These are phyloP conservation scores for Ciconia maguari DNA, from an alignment of 2,113 vertebrate genomes.

Conservation along the genomic window DNA sequence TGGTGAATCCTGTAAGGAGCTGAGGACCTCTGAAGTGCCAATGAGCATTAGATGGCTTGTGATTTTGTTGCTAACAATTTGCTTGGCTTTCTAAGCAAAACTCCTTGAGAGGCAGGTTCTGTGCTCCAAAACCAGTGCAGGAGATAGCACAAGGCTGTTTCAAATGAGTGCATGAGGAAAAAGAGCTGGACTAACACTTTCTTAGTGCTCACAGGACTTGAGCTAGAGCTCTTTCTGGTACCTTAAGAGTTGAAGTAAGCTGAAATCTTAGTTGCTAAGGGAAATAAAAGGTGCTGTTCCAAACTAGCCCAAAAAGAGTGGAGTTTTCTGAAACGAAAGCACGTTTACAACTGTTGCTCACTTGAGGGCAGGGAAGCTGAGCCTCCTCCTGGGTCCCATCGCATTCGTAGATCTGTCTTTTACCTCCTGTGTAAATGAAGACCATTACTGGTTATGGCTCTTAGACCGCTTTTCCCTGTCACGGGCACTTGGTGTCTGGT, in stretches of 20 bases:
- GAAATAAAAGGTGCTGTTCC: background rate
- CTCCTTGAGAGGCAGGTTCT: background rate
- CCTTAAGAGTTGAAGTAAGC: background rate
- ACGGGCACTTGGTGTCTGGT: fast-evolving
- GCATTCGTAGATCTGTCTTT: background rate
- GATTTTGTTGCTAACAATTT: background rate
- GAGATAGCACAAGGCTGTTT: background rate
- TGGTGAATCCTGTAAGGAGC: background rate
- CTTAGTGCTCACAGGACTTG: background rate
- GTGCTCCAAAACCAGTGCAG: background rate
- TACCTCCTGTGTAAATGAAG: background rate
- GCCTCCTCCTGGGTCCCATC: background rate
- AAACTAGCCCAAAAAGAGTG: background rate
- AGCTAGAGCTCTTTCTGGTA: background rate
- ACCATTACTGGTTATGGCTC: background rate
- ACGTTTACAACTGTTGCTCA: background rate
- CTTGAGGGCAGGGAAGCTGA: background rate
- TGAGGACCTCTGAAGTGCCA: background rate
- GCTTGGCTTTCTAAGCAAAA: background rate
- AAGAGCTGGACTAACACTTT: background rate
- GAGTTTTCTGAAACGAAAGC: background rate
- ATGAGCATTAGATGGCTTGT: background rate
- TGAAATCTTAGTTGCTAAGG: background rate
- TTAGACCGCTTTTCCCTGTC: background rate
- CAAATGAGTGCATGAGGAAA: background rate